Conservation (phyloP, 2,113 vertebrate species). For the Rhizomys pruinosus region DNA sequence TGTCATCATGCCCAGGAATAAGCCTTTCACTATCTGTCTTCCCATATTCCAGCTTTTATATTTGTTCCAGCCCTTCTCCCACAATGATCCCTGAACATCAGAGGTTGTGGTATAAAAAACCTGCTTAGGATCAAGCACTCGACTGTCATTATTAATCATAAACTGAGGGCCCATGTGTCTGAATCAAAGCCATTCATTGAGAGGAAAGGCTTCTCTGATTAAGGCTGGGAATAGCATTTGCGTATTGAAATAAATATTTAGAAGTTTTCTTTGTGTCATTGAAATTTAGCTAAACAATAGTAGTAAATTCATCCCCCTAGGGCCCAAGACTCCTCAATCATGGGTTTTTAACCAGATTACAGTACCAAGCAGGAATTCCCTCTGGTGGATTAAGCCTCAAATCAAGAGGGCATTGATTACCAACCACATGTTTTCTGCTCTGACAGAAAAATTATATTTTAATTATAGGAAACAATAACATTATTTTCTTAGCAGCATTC, state of each 20-base stretch:
- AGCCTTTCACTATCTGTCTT: background rate
- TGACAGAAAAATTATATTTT: background rate
- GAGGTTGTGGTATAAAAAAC: background rate
- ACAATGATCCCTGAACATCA: background rate
- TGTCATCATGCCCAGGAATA: background rate
- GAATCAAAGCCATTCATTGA: background rate
- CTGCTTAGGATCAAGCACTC: background rate
- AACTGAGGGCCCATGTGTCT: background rate
- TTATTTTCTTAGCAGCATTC: too few relatives aligned
- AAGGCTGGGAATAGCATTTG: background rate
- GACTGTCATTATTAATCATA: background rate
- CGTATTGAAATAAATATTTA: too few relatives aligned
- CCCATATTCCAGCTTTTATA: background rate
- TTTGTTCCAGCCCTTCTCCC: background rate
- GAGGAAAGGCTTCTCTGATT: background rate
- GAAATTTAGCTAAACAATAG: background rate
- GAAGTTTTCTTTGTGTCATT: background rate
- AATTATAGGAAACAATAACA: too few relatives aligned
- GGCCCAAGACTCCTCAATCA: background rate
- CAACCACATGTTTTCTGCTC: too few relatives aligned
- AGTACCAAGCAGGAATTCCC: background rate
- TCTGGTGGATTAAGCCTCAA: background rate
- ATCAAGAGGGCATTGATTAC: background rate
- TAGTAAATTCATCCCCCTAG: background rate
- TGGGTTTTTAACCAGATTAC: background rate